phyloP scores from a whole-genome alignment of 2,797 vertebrate species.

The Rallus crepitans region DNA sequence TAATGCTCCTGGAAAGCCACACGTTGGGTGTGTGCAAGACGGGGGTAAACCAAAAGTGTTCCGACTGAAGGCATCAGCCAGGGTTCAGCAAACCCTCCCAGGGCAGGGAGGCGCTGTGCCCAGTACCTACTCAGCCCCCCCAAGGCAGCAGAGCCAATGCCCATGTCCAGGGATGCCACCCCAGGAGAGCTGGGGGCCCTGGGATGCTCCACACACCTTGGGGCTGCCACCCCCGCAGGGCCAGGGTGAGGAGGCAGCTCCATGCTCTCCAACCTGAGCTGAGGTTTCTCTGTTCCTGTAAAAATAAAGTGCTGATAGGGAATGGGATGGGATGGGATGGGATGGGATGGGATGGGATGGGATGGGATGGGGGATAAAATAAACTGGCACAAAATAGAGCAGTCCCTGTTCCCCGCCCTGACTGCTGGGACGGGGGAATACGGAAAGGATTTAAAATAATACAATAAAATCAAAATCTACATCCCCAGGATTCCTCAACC shows the following conservation, averaged over 20 bases:
- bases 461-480: neutral
- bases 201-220: rapidly evolving
- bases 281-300: slow-evolving; percentile 54
- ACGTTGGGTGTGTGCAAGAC: neutral
- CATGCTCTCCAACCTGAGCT: neutral
- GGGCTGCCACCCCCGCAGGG: neutral
- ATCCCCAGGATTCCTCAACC: neutral
- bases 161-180: neutral
- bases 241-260: neutral
- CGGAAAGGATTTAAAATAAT: neutral
- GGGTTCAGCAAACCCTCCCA: neutral
- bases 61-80: neutral
- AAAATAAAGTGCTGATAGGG: slow-evolving; percentile 57
- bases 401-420: neutral
- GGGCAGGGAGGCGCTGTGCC: neutral
- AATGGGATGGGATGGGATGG: neutral
- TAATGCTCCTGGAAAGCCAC: neutral
- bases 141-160: neutral
- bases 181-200: neutral
- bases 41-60: neutral
- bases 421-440: neutral
- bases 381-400: slow-evolving; percentile 43
- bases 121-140: neutral
- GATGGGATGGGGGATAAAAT: neutral
- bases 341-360: neutral